A percentile compares a stretch with the other conserved stretches of the same genome.
These are phyloP conservation scores for Phania funesta DNA, from an alignment of 2,888 invertebrate species.

Conservation along the genomic window DNA sequence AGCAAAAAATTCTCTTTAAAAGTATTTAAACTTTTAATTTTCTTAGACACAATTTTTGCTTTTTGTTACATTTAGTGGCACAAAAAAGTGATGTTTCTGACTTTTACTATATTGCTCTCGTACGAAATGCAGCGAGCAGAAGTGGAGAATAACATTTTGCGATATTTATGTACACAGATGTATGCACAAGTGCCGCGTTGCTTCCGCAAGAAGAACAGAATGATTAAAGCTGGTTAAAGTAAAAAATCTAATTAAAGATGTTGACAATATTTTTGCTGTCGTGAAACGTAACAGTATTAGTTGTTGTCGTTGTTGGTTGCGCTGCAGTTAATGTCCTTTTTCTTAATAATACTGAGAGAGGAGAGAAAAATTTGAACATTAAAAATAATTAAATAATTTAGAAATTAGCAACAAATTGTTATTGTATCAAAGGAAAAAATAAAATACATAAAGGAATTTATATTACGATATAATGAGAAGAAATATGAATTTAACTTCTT, in stretches of 20 bases:
- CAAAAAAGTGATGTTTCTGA: too few relatives aligned
- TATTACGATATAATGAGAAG: too few relatives aligned
- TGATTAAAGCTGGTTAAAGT: not conserved
- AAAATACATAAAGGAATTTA: too few relatives aligned
- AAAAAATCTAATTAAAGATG: slow-evolving; percentile 18
- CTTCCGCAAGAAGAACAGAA: not conserved
- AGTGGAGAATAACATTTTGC: not conserved
- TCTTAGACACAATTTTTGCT: too few relatives aligned
- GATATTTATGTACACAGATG: too few relatives aligned
- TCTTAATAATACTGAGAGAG: not conserved
- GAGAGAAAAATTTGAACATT: not conserved
- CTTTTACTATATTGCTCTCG: not conserved
- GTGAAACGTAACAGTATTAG: not conserved
- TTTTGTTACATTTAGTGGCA: too few relatives aligned
- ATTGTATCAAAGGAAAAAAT: not conserved
- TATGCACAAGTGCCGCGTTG: not conserved
- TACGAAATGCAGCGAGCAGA: too few relatives aligned
- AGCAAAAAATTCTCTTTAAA: too few relatives aligned
- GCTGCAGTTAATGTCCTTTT: not conserved
- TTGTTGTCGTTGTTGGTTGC: not conserved
- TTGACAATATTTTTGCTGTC: slow-evolving; percentile 32
- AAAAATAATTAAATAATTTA: slow-evolving; percentile 13
- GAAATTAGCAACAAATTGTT: slow-evolving; percentile 16
- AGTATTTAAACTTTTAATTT: too few relatives aligned
- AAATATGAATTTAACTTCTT: too few relatives aligned